Conservation (phyloP, 2,113 vertebrate genomes). For the Oryzias melastigma region DNA sequence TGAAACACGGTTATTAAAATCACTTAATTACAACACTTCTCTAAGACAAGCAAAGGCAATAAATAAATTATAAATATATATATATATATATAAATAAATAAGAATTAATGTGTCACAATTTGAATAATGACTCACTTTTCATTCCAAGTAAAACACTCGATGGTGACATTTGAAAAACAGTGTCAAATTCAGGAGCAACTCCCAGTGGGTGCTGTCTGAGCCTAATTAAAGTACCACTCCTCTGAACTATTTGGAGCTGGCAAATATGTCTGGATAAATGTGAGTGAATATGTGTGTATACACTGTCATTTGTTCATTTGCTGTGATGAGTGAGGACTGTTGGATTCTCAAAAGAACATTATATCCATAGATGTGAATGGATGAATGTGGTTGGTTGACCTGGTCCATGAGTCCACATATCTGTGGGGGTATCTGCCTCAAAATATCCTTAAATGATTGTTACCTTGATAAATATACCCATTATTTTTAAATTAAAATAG, state of each 20-base stretch:
- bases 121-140: slow-evolving; percentile 60
- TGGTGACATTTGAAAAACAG: slow-evolving; percentile 73
- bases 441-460: not conserved
- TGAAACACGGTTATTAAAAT: slow-evolving; percentile 47
- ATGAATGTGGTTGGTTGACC: slow-evolving; percentile 40
- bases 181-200: slow-evolving; percentile 66
- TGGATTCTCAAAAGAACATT: slow-evolving; percentile 13
- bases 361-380: slow-evolving; percentile 15
- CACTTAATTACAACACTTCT: slow-evolving; percentile 47
- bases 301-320: slow-evolving; percentile 4
- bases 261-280: slow-evolving; percentile 8
- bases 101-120: slow-evolving; percentile 31
- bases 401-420: slow-evolving; percentile 47
- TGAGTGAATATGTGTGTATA: not conserved
- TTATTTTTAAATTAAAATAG: not conserved
- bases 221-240: slow-evolving; percentile 65
- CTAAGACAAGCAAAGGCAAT: slow-evolving; percentile 6
- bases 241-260: slow-evolving; percentile 34
- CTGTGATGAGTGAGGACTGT: slow-evolving; percentile 15
- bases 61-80: slow-evolving; percentile 9
- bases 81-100: slow-evolving; percentile 3
- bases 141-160: slow-evolving; percentile 54
- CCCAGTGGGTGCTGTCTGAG: slow-evolving; percentile 58
- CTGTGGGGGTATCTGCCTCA: slow-evolving; percentile 31
- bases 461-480: not conserved